These are phyloP conservation scores for Geothlypis trichas DNA, from an alignment of 2,113 vertebrate species.

Conservation along the genomic window DNA sequence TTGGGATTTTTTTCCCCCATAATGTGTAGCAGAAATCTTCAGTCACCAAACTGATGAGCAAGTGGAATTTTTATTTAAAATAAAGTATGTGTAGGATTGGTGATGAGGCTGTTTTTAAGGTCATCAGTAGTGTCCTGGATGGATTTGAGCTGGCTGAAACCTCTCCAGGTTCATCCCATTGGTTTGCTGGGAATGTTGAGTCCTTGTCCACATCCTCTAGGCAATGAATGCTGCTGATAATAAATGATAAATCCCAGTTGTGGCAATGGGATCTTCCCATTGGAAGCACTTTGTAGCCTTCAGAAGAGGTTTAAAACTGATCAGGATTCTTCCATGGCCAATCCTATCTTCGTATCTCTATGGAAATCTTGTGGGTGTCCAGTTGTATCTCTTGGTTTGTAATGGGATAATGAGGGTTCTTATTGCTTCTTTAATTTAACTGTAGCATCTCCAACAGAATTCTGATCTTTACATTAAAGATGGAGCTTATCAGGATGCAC, in stretches of 20 bases:
- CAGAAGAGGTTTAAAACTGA: neutral
- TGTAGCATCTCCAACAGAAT: neutral
- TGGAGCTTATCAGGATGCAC: constrained; percentile 44
- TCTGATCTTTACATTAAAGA: neutral
- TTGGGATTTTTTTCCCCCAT: neutral
- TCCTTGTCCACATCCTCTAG: neutral
- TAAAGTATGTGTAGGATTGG: neutral
- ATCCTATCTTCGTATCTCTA: neutral
- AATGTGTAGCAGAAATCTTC: neutral
- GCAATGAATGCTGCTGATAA: fast-evolving
- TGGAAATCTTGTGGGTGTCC: constrained; percentile 11
- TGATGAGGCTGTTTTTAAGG: neutral
- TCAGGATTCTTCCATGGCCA: neutral
- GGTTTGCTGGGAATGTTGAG: neutral
- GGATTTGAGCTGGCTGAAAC: neutral
- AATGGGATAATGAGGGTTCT: constrained; percentile 47
- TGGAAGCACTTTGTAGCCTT: neutral
- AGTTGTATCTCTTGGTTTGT: neutral
- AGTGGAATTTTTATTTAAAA: neutral
- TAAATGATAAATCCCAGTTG: fast-evolving
- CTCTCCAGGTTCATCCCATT: fast-evolving
- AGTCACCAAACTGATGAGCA: neutral
- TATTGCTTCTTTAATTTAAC: constrained; percentile 42
- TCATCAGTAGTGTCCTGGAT: neutral
- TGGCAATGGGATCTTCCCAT: neutral